Evolutionary conservation across 2,888 invertebrate species (phyloP).

Genomic region (Athalia rosae): DNA sequence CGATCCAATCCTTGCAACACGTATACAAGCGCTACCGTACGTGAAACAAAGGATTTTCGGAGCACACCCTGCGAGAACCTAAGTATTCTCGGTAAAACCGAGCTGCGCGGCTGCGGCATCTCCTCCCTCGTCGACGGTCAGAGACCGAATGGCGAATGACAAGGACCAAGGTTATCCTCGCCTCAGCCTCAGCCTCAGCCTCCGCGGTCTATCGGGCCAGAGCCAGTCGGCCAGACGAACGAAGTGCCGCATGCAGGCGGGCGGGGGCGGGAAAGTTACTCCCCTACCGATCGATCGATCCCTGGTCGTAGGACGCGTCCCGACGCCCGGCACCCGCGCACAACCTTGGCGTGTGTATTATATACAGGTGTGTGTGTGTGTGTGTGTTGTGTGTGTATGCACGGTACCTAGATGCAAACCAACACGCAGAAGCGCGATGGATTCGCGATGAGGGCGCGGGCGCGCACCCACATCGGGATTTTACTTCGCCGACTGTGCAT

Average conservation of each 20-base stretch:
- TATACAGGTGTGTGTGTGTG: background rate
- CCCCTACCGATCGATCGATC: slow-evolving; percentile 59
- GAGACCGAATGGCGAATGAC: slow-evolving; percentile 40
- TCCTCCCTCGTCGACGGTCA: slow-evolving; percentile 26
- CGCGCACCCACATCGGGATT: background rate
- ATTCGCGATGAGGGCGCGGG: slow-evolving; percentile 29
- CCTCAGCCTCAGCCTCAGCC: slow-evolving; percentile 20
- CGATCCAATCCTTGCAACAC: too few species aligned
- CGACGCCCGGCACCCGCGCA: background rate
- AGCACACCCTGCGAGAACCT: background rate
- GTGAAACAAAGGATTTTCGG: slow-evolving; percentile 21
- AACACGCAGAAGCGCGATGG: background rate
- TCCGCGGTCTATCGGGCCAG: slow-evolving; percentile 35
- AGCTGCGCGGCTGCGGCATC: background rate
- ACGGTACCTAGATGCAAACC: slow-evolving; percentile 1
- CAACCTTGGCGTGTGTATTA: background rate
- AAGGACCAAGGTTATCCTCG: background rate
- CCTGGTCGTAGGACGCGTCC: slow-evolving; percentile 45
- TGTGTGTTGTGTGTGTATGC: background rate
- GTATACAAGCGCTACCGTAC: too few species aligned
- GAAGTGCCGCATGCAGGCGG: slow-evolving; percentile 46
- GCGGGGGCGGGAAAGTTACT: slow-evolving; percentile 19
- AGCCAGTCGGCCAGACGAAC: slow-evolving; percentile 50
- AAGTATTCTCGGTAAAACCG: too few species aligned
- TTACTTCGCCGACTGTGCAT: too few species aligned